Evolutionary conservation across 2,888 invertebrate species (phyloP), one percentile per base, ranked within the genome.

Genomic region (Pantelozetes paolii): DNA sequence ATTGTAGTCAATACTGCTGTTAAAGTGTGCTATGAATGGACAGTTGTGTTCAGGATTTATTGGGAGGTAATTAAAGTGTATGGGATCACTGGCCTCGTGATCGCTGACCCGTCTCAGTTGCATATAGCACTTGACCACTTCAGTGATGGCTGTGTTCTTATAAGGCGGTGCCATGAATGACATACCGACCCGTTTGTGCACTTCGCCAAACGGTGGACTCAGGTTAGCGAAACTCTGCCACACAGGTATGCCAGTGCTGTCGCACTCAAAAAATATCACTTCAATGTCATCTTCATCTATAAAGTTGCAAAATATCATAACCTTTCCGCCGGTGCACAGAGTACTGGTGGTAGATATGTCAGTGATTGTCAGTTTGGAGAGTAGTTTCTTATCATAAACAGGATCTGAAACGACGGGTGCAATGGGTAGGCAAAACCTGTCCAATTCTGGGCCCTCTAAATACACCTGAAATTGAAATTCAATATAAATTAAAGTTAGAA

Each of bases 351-450:
- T 90, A 82, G 92, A 92, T 78, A 96, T 85, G 80, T 93, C 89
- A 82, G 90, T 90, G 77, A 97, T 96, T 73, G 89, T 88, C 79
- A 96, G 86, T 84, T 96, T 96, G 78, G 90, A 91, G 88, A 93
- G 91, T 50, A 96, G 93, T 84, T 96, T 97, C 87, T 95, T 96
- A 83, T 97, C 96, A 83, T 89, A 94, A 80, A 97, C 95, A 40
- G 92, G 88, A 78, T 95, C 91, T 0, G 94, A 94, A 26, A 92
- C 91, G 26, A 93, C 89, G 0, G 96, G 91, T n/a, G 85, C 82
- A 40, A 92, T 84, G 0, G 89, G 88, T 45, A 87, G 84, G 13
- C 88, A 88, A 79, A 89, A 90, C 80, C 89, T 88, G 48, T 88
- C 88, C 78, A 86, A 86, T 59, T 86, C 85, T 50, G 86, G 85